Evolutionary conservation across 2,113 vertebrate species (phyloP).

Genomic region (Perccottus glenii): DNA sequence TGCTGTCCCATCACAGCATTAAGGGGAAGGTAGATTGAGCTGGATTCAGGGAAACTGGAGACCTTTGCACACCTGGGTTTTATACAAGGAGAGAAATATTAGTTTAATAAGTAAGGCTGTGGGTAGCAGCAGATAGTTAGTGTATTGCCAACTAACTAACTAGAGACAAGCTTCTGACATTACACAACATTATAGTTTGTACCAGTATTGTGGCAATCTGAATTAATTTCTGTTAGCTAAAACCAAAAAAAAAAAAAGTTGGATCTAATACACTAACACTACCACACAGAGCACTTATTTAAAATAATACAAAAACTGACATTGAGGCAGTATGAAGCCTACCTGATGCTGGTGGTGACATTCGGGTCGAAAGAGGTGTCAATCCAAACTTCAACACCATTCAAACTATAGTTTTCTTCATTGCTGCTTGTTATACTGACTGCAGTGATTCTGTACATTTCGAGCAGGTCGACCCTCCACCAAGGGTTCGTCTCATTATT

Average conservation of each 20-base stretch:
- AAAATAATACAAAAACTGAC: not conserved
- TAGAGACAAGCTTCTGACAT: too few relatives aligned
- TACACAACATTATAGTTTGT: too few relatives aligned
- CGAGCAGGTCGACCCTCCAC: constrained; percentile 36
- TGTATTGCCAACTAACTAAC: too few relatives aligned
- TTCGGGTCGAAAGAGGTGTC: not conserved
- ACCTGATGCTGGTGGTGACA: constrained; percentile 1
- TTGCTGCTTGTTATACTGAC: constrained; percentile 11
- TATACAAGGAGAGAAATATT: not conserved
- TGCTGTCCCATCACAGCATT: not conserved
- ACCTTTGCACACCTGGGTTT: constrained; percentile 17
- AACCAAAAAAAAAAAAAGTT: not conserved
- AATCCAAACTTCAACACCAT: constrained; percentile 38
- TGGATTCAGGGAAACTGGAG: accelerated
- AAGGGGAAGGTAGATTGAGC: not conserved
- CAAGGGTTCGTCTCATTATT: constrained; percentile 5
- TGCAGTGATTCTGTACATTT: not conserved
- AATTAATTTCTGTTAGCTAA: too few relatives aligned
- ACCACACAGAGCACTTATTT: not conserved
- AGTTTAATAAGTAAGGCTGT: too few relatives aligned
- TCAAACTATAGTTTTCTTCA: accelerated
- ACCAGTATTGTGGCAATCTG: too few relatives aligned
- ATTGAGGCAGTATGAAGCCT: not conserved
- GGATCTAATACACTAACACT: too few relatives aligned
- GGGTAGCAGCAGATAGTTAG: too few relatives aligned